These are phyloP conservation scores for Maniola jurtina DNA, from an alignment of 1,140 invertebrate genomes.

Conservation along the genomic window DNA sequence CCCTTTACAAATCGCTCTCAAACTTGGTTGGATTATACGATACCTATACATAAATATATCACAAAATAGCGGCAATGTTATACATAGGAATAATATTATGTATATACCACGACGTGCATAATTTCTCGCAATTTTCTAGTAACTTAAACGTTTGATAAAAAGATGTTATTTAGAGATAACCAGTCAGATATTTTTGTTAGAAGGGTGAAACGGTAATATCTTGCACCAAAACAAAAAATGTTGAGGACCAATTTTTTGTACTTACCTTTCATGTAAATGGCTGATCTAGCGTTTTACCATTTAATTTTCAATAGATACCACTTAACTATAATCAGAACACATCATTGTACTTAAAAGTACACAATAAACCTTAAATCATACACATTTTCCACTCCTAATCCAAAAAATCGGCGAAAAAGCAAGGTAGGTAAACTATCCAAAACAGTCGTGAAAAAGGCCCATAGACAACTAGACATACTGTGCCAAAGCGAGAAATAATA, in stretches of 20 bases:
- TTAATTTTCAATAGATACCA: constrained; percentile 40
- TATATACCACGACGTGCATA: constrained; percentile 60
- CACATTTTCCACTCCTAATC: constrained; percentile 64
- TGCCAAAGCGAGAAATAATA: constrained; percentile 28
- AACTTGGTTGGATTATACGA: constrained; percentile 61
- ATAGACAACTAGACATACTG: constrained; percentile 52
- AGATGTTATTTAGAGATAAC: constrained; percentile 14
- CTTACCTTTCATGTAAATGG: constrained; percentile 79
- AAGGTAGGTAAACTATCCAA: constrained; percentile 77
- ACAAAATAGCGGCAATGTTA: constrained; percentile 72
- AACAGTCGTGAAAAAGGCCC: constrained; percentile 77
- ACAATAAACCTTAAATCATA: constrained; percentile 53
- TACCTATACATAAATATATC: constrained; percentile 57
- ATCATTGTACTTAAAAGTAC: constrained; percentile 56
- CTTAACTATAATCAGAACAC: constrained; percentile 56
- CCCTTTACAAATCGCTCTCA: constrained; percentile 39
- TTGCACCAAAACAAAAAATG: constrained; percentile 68
- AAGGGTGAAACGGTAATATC: constrained; percentile 36
- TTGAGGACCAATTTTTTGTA: constrained; percentile 74
- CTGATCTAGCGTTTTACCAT: constrained; percentile 63
- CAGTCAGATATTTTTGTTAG: constrained; percentile 25
- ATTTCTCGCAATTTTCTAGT: constrained; percentile 45
- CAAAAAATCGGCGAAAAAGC: constrained; percentile 74
- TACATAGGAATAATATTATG: constrained; percentile 62
- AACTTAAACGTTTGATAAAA: constrained; percentile 42